These are phyloP conservation scores for Hypselothyrea guttata DNA, from an alignment of 2,888 invertebrate species.

Conservation along the genomic window DNA sequence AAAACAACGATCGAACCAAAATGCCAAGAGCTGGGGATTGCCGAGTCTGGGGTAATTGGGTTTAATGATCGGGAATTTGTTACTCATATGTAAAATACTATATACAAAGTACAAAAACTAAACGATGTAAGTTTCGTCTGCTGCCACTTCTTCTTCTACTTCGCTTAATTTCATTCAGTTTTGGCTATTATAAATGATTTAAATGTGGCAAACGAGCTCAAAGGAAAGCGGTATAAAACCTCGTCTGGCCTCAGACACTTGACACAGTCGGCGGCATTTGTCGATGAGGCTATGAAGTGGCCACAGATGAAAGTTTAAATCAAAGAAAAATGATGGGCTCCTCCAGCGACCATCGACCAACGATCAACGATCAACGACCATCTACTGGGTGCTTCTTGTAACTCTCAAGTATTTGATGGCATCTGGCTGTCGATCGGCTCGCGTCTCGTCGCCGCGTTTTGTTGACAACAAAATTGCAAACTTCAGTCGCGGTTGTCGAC, in stretches of 20 bases:
- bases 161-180: background rate
- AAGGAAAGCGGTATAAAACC: constrained; percentile 26
- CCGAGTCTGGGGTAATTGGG: constrained; percentile 37
- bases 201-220: constrained; percentile 61
- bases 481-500: constrained; percentile 59
- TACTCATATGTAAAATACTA: constrained; percentile 51
- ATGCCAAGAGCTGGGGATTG: constrained; percentile 10
- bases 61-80: constrained; percentile 69
- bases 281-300: constrained; percentile 35
- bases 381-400: constrained; percentile 28
- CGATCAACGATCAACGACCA: constrained; percentile 24
- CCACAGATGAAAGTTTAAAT: constrained; percentile 66
- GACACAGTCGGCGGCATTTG: constrained; percentile 60
- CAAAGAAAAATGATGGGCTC: constrained; percentile 43
- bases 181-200: constrained; percentile 56
- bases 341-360: constrained; percentile 21
- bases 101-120: constrained; percentile 18
- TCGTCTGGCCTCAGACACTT: constrained; percentile 45
- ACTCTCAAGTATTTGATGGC: constrained; percentile 72
- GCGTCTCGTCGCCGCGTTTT: constrained; percentile 53
- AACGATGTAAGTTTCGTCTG: constrained; percentile 33
- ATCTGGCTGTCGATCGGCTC: constrained; percentile 47
- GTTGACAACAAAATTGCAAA: constrained; percentile 74
- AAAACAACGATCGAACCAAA: background rate
- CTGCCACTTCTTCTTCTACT: constrained; percentile 3